phyloP scores from a whole-genome alignment of 2,888 invertebrate genomes.

The Nephrocerus scutellatus region DNA sequence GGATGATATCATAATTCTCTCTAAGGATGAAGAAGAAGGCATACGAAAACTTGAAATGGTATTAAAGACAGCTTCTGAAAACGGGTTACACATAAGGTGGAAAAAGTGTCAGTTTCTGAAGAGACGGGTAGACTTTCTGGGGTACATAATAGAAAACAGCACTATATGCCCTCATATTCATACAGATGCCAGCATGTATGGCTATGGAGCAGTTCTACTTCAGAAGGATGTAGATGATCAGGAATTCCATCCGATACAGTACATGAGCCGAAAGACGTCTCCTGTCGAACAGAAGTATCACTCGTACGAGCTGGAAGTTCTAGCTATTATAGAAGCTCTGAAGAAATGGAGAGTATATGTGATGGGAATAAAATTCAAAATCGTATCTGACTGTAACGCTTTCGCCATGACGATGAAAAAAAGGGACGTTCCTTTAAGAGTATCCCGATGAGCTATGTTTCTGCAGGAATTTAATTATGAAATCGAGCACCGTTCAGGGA shows the following conservation, averaged over 20 bases:
- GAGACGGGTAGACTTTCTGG: conserved; percentile 12
- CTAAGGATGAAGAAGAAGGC: conserved; percentile 6
- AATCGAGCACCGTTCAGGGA: conserved; percentile 7
- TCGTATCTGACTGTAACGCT: conserved; percentile 11
- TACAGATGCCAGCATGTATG: conserved; percentile 15
- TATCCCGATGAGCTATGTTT: conserved; percentile 12
- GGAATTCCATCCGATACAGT: conserved; percentile 23
- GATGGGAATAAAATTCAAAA: conserved; percentile 4
- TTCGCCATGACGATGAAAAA: conserved; percentile 12
- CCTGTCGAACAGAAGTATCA: conserved; percentile 20
- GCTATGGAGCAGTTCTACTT: conserved; percentile 12
- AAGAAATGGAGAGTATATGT: conserved; percentile 21
- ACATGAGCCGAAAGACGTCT: conserved; percentile 23
- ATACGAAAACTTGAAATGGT: conserved; percentile 1
- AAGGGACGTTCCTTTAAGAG: conserved; percentile 9
- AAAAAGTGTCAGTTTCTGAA: conserved; percentile 4
- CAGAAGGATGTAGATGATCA: conserved; percentile 17
- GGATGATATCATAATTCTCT: conserved; percentile 7
- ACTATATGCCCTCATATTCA: conserved; percentile 12
- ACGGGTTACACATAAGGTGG: not conserved
- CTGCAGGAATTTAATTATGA: conserved; percentile 10
- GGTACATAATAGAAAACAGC: conserved; percentile 7
- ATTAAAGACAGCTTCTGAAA: not conserved
- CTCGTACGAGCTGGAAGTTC: conserved; percentile 25
- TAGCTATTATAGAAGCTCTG: conserved; percentile 23